Base-by-base conservation (phyloP, 1,140 invertebrate genomes). In the Formica selysi region DNA sequence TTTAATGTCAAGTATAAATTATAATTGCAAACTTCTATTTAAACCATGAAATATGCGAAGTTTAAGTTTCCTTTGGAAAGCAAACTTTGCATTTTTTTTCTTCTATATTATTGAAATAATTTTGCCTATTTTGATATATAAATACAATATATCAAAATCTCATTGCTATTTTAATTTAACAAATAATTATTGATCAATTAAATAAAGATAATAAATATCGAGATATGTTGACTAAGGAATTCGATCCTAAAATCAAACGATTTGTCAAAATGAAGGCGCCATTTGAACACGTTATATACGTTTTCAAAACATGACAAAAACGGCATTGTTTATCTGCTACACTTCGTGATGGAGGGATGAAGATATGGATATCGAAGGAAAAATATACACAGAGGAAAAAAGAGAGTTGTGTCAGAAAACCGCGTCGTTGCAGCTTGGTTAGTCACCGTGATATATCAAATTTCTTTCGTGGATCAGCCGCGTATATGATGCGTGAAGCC, bases 401-500 rank as follows among this genome's bases (percentile, higher is more conserved):
- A 19, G 13, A 41, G 10, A 38, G 5, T 57, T 32, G 32, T 67
- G 22, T 3, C 61, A 65, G 59, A n/a, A 51, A 51, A 16, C 64
- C 41, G 19, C 13, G 57, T 73, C 32, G 64, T n/a, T 7, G 48
- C 32, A 67, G 16, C 64, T 57, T 19, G 41, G 73, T 36, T 71
- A 51, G 32, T 26, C 19, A 7, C 32, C 26, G 73, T 51, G 54
- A 80, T 89, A 78, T 89, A 89, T 89, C 83, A 86, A 86, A 80
- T 89, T 89, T 76, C 87, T 80, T 86, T 57, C 67, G 61, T 38
- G 6, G 87, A 89, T 89, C 87, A 83, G 38, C 54, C 65, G 83
- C 68, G 73, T 76, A 89, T 71, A 86, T 88, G 87, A 89, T 89
- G 88, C 88, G 87, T 89, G 88, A 89, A 89, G 87, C 83, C 87